Base-by-base conservation (phyloP, 1,140 invertebrate genomes). In the Lordiphosa mommai region DNA sequence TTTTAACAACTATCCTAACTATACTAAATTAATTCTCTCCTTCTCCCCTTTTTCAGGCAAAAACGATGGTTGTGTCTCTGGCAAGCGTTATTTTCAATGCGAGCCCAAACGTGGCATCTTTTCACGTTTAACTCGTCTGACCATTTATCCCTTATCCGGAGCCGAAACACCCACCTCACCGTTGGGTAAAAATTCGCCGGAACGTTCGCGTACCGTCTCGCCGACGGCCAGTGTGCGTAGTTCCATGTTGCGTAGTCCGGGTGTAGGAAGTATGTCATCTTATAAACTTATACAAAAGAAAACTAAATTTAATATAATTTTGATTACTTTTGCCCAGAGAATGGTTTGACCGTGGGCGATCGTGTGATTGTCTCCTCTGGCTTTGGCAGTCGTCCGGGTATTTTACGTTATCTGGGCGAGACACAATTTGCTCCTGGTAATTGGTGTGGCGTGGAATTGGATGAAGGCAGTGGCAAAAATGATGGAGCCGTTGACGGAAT, bases 31-130 rank as follows among this genome's bases (percentile, higher is more conserved):
- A n/a, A n/a, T n/a, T n/a, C n/a, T n/a, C n/a, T n/a, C n/a, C n/a
- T n/a, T n/a, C n/a, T n/a, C n/a, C n/a, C n/a, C n/a, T 41, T 5
- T 38, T 30, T 53, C 86, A 96, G 95, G 95, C 34, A 99, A 99
- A 91, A 99, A 99, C 89, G 97, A 99, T 90, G 98, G 98, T 10
- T 96, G 96, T 12, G 97, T 99, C 36, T 94, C 95, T 48, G 97
- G 97, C 23, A 93, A 93, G 14, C 91, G 95, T 23, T 98, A 98
- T 88, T 98, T 98, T 88, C 97, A 98, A 90, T 99, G 98, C 89
- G 95, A 97, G 89, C 92, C 96, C 4, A 97, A 97, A 74, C 93
- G 94, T 27, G 98, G 98, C 4, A 95, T 99, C 16, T 99, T 99
- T 89, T 97, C 97, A 23, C 92, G 96, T 1, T 91, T 98, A 14